Base-by-base conservation (phyloP, 2,888 invertebrate species). In the Parelbella ahira region DNA sequence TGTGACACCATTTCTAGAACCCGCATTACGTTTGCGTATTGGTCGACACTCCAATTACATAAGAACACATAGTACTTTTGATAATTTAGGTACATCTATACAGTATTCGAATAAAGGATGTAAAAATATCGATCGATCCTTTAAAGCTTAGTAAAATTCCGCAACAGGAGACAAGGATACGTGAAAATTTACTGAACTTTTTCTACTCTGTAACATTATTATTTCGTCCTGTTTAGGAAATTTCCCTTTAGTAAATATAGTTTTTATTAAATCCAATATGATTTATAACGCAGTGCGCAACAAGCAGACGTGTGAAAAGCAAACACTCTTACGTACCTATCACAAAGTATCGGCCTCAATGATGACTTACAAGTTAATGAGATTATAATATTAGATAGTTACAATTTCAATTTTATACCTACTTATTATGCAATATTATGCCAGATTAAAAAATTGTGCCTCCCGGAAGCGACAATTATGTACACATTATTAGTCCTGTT, bases 351-450 rank as follows among this genome's bases (percentile, higher is more conserved):
- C 41, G 41, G 21, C 41, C 33, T 13, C 36, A 36, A 47, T 46
- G 77, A 73, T 64, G 63, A 65, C 77, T 51, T 77, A 76, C 64
- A 73, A 76, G 58, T 72, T 69, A 54, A 79, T 75, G 67, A 69
- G 77, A 77, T 79, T 77, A 76, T 58, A 57, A 44, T 34, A 43
- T 39, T 41, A 37, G 37, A 33, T 29, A 32, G 39, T 33, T 32
- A 19, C 12, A 37, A 37, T 44, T 37, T 44, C 11, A 20, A 37
- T 48, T 48, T 44, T 44, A 41, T 25, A 27, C 37, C 11, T 37
- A 28, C 32, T 3, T 30, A 18, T 30, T 32, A 21, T 13, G 23
- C 23, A 38, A 38, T 38, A 29, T 24, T n/a, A n/a, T n/a, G n/a
- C n/a, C n/a, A n/a, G n/a, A n/a, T n/a, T n/a, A n/a, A n/a, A n/a